phyloP scores from a whole-genome alignment of 2,888 invertebrate genomes.

The Leptothorax acervorum region DNA sequence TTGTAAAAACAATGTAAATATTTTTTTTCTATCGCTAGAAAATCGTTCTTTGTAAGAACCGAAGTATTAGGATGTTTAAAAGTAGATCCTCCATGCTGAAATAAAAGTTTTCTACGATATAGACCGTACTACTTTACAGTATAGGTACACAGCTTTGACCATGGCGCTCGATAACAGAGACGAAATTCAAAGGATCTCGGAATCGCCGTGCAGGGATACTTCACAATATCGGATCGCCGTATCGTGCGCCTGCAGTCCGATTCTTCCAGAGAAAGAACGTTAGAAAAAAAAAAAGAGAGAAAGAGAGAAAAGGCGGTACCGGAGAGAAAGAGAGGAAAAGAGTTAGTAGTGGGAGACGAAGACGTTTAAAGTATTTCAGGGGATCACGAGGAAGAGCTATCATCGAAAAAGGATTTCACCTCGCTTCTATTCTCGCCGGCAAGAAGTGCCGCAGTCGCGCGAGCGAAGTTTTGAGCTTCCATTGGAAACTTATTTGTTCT shows the following conservation, averaged over 20 bases:
- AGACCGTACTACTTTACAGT: conserved; percentile 40
- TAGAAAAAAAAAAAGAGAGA: conserved; percentile 32
- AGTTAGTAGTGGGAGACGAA: conserved; percentile 18
- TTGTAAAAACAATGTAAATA: conserved; percentile 32
- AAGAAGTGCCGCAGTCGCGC: conserved; percentile 53
- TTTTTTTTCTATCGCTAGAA: conserved; percentile 25
- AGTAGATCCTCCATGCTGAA: conserved; percentile 35
- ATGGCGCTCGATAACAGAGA: conserved; percentile 55
- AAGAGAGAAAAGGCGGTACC: not conserved
- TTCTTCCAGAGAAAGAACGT: conserved; percentile 32
- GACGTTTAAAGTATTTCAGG: conserved; percentile 66
- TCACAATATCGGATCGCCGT: conserved; percentile 68
- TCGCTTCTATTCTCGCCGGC: conserved; percentile 50
- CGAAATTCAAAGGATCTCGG: conserved; percentile 66
- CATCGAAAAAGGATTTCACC: conserved; percentile 70
- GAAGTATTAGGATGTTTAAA: conserved; percentile 39
- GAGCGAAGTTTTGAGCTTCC: conserved; percentile 58
- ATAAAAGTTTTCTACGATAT: conserved; percentile 64
- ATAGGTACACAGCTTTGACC: conserved; percentile 56
- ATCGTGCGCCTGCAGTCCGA: conserved; percentile 58
- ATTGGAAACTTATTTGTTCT: conserved; percentile 55
- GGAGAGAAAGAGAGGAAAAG: not conserved
- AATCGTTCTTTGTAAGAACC: conserved; percentile 12
- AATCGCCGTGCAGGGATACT: conserved; percentile 66
- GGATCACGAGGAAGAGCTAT: conserved; percentile 66